These are phyloP conservation scores for Portunus trituberculatus DNA, from an alignment of 1,140 invertebrate species.

Conservation along the genomic window DNA sequence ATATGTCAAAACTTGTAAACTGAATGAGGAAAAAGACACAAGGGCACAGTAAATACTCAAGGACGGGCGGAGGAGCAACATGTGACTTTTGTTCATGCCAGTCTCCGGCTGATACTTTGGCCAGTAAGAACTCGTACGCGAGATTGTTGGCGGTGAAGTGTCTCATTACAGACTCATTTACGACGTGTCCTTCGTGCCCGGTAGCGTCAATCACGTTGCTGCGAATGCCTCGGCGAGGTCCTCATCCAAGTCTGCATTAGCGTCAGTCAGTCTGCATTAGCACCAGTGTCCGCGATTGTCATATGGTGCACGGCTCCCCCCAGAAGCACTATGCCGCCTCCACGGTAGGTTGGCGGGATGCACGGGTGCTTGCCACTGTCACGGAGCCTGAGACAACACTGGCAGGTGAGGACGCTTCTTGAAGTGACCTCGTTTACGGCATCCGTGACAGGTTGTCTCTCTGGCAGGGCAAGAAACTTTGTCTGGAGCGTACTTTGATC, in stretches of 20 bases:
- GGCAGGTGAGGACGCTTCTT: neutral
- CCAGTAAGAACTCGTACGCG: neutral
- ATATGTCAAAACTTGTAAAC: too few species aligned
- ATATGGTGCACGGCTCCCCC: neutral
- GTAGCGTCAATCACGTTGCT: neutral
- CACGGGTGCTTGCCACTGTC: neutral
- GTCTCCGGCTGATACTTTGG: conserved; percentile 18
- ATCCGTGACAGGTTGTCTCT: too few species aligned
- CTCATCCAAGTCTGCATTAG: neutral
- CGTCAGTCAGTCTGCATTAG: neutral
- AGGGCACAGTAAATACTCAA: too few species aligned
- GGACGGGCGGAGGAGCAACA: too few species aligned
- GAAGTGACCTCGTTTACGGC: neutral
- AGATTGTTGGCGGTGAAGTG: neutral
- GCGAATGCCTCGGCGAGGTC: too few species aligned
- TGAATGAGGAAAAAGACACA: too few species aligned
- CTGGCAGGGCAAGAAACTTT: too few species aligned
- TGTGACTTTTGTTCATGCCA: conserved; percentile 5
- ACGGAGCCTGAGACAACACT: neutral
- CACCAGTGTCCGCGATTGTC: conserved; percentile 40
- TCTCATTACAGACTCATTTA: neutral
- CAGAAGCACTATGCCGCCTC: neutral
- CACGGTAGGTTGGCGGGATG: neutral
- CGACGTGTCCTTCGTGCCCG: neutral
- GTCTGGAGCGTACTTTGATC: too few species aligned